Conservation (phyloP, 2,888 invertebrate species). For the Archaeoteleia sp. region DNA sequence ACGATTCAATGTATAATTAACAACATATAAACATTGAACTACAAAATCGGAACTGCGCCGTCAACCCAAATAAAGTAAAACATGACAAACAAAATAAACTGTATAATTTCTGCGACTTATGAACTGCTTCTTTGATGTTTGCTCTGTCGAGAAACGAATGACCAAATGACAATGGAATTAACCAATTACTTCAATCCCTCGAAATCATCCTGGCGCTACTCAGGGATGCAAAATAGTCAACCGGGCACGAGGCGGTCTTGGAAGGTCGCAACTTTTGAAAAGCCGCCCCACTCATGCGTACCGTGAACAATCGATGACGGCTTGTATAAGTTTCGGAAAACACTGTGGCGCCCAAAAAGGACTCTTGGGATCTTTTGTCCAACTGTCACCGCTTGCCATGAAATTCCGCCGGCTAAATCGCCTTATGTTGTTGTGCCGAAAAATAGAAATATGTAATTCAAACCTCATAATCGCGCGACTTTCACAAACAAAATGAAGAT, state of each 20-base stretch:
- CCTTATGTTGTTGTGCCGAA: slow-evolving; percentile 25
- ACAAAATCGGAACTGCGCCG: too few relatives aligned
- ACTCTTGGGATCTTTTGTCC: slow-evolving; percentile 52
- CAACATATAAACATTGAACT: too few relatives aligned
- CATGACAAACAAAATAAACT: too few relatives aligned
- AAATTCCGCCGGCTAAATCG: slow-evolving; percentile 39
- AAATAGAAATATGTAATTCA: slow-evolving; percentile 36
- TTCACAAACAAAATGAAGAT: slow-evolving; percentile 9
- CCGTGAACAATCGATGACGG: slow-evolving; percentile 65
- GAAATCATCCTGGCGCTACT: slow-evolving; percentile 22
- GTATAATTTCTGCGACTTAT: too few relatives aligned
- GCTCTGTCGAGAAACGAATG: slow-evolving; percentile 58
- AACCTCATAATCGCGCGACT: slow-evolving; percentile 46
- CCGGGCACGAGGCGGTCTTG: slow-evolving; percentile 12
- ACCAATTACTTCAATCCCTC: slow-evolving; percentile 56
- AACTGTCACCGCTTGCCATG: slow-evolving; percentile 64
- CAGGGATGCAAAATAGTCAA: slow-evolving; percentile 44
- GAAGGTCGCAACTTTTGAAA: slow-evolving; percentile 37
- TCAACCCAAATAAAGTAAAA: too few relatives aligned
- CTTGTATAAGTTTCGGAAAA: slow-evolving; percentile 71
- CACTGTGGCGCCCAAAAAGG: slow-evolving; percentile 64
- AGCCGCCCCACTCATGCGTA: slow-evolving; percentile 55
- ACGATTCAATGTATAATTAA: too few relatives aligned
- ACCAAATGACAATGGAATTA: slow-evolving; percentile 65
- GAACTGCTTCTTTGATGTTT: slow-evolving; percentile 57